Conservation (phyloP, 2,888 invertebrate species). For the Rhagophthalmus giganteus region DNA sequence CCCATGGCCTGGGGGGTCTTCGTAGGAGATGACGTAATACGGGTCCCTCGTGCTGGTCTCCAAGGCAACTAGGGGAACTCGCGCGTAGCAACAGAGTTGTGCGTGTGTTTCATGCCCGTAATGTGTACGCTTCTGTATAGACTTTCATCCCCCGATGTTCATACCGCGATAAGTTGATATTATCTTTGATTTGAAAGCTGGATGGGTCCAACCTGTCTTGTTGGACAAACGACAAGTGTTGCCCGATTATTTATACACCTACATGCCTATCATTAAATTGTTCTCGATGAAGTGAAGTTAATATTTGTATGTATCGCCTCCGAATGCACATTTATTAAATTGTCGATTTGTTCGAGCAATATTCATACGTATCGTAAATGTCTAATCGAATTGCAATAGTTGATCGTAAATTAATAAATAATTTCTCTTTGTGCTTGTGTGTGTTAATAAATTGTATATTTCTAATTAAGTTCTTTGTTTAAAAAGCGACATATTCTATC, state of each 20-base stretch:
- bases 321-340: background rate
- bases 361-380: too few species aligned
- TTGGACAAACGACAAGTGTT: background rate
- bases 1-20: slow-evolving; percentile 23
- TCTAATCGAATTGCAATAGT: too few species aligned
- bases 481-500: too few species aligned
- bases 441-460: too few species aligned
- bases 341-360: background rate
- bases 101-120: slow-evolving; percentile 23
- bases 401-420: too few species aligned
- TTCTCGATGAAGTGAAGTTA: background rate
- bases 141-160: slow-evolving; percentile 18
- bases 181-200: slow-evolving; percentile 17
- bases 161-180: slow-evolving; percentile 19
- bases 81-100: slow-evolving; percentile 33
- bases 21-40: slow-evolving; percentile 32
- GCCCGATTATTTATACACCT: background rate
- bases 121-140: slow-evolving; percentile 19
- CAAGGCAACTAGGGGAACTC: slow-evolving; percentile 33
- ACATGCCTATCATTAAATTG: background rate
- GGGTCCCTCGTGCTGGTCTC: slow-evolving; percentile 32
- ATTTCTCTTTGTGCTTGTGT: too few species aligned
- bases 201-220: slow-evolving; percentile 3
- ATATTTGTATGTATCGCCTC: background rate
- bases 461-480: too few species aligned